Conservation (phyloP, 2,113 vertebrate species). For the Hemiscyllium ocellatum region DNA sequence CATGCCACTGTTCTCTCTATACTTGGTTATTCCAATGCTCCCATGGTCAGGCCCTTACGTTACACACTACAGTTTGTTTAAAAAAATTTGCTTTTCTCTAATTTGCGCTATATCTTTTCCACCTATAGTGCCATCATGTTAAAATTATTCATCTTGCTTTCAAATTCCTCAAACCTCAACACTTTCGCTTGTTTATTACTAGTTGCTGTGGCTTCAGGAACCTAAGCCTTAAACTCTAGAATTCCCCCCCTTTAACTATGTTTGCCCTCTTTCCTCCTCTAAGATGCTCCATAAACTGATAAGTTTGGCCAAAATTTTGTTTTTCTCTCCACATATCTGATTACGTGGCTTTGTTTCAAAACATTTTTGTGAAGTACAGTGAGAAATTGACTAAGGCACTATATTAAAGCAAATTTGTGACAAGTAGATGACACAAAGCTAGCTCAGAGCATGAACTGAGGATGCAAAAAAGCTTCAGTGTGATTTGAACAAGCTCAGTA, state of each 20-base stretch:
- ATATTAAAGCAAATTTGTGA: not conserved
- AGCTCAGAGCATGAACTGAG: too few relatives aligned
- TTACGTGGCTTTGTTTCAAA: not conserved
- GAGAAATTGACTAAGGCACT: not conserved
- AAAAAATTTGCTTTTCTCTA: not conserved
- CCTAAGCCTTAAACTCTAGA: not conserved
- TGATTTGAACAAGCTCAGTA: too few relatives aligned
- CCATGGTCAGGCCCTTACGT: too few relatives aligned
- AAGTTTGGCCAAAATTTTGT: not conserved
- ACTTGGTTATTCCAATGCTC: too few relatives aligned
- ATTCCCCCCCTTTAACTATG: not conserved
- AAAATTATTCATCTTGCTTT: not conserved
- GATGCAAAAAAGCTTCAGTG: too few relatives aligned
- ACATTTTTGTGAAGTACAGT: not conserved
- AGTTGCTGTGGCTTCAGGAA: not conserved
- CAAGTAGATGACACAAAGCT: too few relatives aligned
- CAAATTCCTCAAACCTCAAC: not conserved
- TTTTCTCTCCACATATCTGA: not conserved
- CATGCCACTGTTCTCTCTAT: not conserved
- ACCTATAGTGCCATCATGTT: not conserved
- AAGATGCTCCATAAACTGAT: not conserved
- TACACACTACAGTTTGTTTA: not conserved
- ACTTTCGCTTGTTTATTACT: too few relatives aligned
- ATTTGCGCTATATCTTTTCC: not conserved
- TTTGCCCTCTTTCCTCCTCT: not conserved